Conservation (phyloP, 2,113 vertebrate species). For the Sander lucioperca region DNA sequence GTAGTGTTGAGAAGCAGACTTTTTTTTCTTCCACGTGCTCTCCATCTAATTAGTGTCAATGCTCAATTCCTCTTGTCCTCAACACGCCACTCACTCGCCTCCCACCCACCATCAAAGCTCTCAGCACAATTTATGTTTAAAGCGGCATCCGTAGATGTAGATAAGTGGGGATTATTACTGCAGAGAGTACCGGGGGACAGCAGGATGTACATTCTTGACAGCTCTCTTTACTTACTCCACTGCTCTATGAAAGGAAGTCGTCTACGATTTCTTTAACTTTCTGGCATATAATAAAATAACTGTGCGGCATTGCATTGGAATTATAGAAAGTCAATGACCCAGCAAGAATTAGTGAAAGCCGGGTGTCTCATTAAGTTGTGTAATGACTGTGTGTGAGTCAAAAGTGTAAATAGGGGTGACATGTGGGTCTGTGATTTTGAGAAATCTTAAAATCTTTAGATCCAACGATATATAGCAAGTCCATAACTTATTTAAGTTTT, state of each 20-base stretch:
- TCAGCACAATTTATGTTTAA: constrained; percentile 62
- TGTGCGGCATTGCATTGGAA: background rate
- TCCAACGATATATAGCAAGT: no score
- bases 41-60: constrained; percentile 79
- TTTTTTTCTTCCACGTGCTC: constrained; percentile 40
- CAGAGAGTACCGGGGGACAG: constrained; percentile 39
- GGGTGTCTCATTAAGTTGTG: background rate
- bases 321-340: constrained; percentile 37
- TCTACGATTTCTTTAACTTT: constrained; percentile 1
- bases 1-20: constrained; percentile 47
- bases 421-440: background rate
- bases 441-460: constrained; percentile 2
- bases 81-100: constrained; percentile 52
- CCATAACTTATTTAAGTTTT: no score
- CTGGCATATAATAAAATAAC: background rate
- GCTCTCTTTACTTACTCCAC: background rate
- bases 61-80: constrained; percentile 68
- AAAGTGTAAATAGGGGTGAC: constrained; percentile 4
- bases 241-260: constrained; percentile 22
- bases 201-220: constrained; percentile 19
- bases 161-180: constrained; percentile 32
- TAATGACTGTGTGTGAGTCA: constrained; percentile 24
- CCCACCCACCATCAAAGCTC: constrained; percentile 80
- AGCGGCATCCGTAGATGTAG: constrained; percentile 31
- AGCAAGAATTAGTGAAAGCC: background rate